A percentile compares a stretch with the other conserved stretches of the same genome.
Conservation (phyloP, 2,888 invertebrate genomes). For the Rhagonycha lutea region DNA sequence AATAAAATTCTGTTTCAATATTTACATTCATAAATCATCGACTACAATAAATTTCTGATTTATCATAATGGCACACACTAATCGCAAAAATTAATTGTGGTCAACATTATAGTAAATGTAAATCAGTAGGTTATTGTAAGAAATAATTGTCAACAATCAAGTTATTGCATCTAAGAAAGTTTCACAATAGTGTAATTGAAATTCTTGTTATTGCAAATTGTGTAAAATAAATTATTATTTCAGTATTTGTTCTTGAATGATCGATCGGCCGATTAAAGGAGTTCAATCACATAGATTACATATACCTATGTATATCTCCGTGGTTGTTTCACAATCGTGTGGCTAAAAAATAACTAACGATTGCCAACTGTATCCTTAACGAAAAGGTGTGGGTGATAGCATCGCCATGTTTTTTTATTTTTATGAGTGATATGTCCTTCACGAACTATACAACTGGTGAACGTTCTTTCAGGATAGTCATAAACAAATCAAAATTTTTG, state of each 20-base stretch:
- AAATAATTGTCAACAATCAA: not conserved
- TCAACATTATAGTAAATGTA: not conserved
- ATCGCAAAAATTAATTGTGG: not conserved
- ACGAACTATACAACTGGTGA: slow-evolving; percentile 18
- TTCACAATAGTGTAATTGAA: not conserved
- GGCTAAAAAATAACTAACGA: slow-evolving; percentile 21
- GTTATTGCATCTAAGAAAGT: not conserved
- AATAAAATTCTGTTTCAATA: not conserved
- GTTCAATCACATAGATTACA: not conserved
- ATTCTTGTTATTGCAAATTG: not conserved
- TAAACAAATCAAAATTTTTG: not conserved
- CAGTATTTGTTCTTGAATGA: not conserved
- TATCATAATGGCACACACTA: not conserved
- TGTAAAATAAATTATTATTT: not conserved
- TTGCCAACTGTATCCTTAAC: slow-evolving; percentile 26
- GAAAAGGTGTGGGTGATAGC: slow-evolving; percentile 27
- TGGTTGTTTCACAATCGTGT: slow-evolving; percentile 18
- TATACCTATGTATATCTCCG: not conserved
- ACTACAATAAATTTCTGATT: not conserved
- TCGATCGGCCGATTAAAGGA: not conserved
- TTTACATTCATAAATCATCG: not conserved
- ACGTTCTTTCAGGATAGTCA: slow-evolving; percentile 11
- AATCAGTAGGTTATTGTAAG: not conserved
- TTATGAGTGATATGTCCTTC: slow-evolving; percentile 21
- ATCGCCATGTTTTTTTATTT: slow-evolving; percentile 23